These are phyloP conservation scores for Phasianus colchicus DNA, from an alignment of 2,113 vertebrate genomes.

Conservation along the genomic window DNA sequence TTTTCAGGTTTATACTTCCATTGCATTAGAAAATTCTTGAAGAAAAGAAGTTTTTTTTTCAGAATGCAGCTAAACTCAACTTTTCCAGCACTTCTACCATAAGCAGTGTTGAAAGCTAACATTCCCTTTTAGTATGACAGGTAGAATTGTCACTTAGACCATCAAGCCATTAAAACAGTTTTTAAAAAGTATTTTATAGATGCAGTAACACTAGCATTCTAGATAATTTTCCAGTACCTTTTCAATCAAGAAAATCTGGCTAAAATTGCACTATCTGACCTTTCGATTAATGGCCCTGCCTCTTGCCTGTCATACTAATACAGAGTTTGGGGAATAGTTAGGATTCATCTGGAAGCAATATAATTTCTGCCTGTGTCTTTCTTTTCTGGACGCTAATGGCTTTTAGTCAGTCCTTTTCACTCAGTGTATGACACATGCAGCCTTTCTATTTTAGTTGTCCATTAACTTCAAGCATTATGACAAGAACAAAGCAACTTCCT, in stretches of 20 bases:
- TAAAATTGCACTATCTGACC: conserved; percentile 84
- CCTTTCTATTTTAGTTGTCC: conserved; percentile 85
- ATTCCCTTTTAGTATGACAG: conserved; percentile 73
- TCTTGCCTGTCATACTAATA: conserved; percentile 87
- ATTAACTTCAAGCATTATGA: conserved; percentile 87
- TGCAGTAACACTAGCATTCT: conserved; percentile 75
- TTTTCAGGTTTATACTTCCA: conserved; percentile 19
- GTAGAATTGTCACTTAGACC: conserved; percentile 76
- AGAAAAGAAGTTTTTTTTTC: conserved; percentile 23
- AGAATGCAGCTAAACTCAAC: conserved; percentile 27
- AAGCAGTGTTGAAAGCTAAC: conserved; percentile 43
- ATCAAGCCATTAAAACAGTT: conserved; percentile 73
- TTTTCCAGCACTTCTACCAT: conserved; percentile 44
- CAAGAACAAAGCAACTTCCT: conserved; percentile 82
- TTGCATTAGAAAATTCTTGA: conserved; percentile 3
- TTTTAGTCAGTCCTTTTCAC: conserved; percentile 90
- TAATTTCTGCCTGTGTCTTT: conserved; percentile 90
- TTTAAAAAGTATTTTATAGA: conserved; percentile 74
- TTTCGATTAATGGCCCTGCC: conserved; percentile 84
- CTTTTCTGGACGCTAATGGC: conserved; percentile 89
- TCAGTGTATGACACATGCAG: conserved; percentile 86
- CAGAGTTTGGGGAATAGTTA: conserved; percentile 80
- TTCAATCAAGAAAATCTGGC: conserved; percentile 80
- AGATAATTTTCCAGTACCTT: conserved; percentile 81
- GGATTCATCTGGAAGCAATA: conserved; percentile 84